Conservation (phyloP, 1,140 invertebrate species). For the Chrysopa pallens region DNA sequence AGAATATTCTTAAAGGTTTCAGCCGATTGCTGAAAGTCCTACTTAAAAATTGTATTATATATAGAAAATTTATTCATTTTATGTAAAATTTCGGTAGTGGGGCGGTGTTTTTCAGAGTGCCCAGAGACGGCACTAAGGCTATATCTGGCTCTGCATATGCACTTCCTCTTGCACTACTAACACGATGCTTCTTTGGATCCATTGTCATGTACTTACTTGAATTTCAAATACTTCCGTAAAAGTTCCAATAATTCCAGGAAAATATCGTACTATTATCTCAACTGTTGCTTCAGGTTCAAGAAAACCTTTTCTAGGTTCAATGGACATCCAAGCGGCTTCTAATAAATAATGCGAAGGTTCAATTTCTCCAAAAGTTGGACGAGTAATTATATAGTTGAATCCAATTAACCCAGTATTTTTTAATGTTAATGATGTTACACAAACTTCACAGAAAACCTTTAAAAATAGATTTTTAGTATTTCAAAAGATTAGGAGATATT, state of each 20-base stretch:
- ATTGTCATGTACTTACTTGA: slow-evolving; percentile 11
- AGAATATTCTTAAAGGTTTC: no score
- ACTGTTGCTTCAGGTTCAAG: slow-evolving; percentile 11
- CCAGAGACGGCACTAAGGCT: no score
- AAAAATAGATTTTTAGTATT: neutral
- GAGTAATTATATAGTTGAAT: slow-evolving; percentile 1
- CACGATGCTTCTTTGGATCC: neutral
- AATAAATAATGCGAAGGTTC: neutral
- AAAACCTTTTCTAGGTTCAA: slow-evolving; percentile 12
- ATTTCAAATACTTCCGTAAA: slow-evolving; percentile 12
- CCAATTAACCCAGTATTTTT: slow-evolving; percentile 4
- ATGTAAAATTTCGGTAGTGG: no score
- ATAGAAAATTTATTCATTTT: no score
- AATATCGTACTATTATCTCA: slow-evolving; percentile 12
- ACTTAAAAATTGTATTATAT: no score
- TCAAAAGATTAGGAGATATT: no score
- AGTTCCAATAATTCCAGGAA: slow-evolving; percentile 15
- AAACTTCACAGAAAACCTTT: slow-evolving; percentile 14
- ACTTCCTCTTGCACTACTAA: no score
- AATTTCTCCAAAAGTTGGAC: neutral
- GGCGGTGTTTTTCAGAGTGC: no score
- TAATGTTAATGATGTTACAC: slow-evolving; percentile 5
- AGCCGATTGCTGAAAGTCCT: no score
- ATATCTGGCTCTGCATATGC: no score
- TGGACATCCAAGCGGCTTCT: slow-evolving; percentile 11